Evolutionary conservation across 2,113 vertebrate genomes (phyloP).

Genomic region (Uria lomvia): DNA sequence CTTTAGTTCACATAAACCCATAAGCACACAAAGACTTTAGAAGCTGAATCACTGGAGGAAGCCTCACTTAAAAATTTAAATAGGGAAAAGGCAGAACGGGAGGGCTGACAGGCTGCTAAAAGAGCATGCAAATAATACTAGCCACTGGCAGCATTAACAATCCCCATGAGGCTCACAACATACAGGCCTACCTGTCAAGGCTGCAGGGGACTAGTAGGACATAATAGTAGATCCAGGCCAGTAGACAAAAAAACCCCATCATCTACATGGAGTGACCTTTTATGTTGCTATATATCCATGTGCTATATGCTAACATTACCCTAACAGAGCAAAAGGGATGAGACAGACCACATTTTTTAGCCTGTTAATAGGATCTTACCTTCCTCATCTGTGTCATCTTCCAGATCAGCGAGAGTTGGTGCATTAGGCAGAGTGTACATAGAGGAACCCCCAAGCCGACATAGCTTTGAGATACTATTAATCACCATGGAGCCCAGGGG

Average conservation of each 20-base stretch:
- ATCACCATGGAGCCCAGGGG: slow-evolving; percentile 90
- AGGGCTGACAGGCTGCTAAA: background rate
- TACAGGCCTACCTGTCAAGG: background rate
- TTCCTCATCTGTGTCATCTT: slow-evolving; percentile 81
- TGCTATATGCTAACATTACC: background rate
- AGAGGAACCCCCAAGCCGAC: slow-evolving; percentile 78
- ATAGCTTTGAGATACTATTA: slow-evolving; percentile 83
- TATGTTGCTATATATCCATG: background rate
- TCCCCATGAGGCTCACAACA: background rate
- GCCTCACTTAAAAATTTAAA: background rate
- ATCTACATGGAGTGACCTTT: background rate
- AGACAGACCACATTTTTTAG: background rate
- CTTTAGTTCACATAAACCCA: background rate
- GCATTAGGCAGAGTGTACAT: slow-evolving; percentile 86
- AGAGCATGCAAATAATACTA: background rate
- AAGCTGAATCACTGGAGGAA: background rate
- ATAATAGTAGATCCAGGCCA: background rate
- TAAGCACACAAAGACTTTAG: background rate
- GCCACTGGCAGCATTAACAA: background rate
- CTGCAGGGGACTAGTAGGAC: background rate
- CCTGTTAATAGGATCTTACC: slow-evolving; percentile 17
- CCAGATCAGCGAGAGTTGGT: slow-evolving; percentile 88
- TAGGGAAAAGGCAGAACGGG: background rate
- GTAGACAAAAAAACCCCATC: background rate
- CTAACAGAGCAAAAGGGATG: background rate